Evolutionary conservation across 2,888 invertebrate genomes (phyloP).

Genomic region (Coecobrya sp.): DNA sequence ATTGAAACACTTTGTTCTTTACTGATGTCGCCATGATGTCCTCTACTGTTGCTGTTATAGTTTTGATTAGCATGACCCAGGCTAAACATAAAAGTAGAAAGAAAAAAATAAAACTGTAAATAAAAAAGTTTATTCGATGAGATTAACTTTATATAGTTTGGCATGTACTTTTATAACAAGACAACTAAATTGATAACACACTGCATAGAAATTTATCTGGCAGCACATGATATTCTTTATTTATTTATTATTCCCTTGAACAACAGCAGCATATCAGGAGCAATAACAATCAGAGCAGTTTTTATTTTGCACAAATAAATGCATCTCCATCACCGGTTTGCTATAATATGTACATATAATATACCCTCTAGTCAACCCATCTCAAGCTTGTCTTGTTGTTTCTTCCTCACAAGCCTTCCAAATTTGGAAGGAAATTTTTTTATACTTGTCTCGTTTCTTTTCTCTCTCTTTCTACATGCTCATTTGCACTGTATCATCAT

Average conservation of each 20-base stretch:
- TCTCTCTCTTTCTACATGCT: background rate
- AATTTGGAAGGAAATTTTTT: conserved; percentile 69
- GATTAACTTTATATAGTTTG: conserved; percentile 28
- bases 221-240: background rate
- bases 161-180: conserved; percentile 41
- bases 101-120: conserved; percentile 25
- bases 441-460: conserved; percentile 53
- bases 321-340: background rate
- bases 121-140: conserved; percentile 58
- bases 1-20: conserved; percentile 49
- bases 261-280: background rate
- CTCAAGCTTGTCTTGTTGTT: conserved; percentile 32
- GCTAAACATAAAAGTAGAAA: conserved; percentile 32
- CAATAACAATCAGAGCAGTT: conserved; percentile 49
- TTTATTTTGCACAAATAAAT: conserved; percentile 52
- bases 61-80: conserved; percentile 51
- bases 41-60: background rate
- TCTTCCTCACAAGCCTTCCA: conserved; percentile 43
- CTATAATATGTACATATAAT: background rate
- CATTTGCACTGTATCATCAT: conserved; percentile 34
- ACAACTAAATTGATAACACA: conserved; percentile 19
- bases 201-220: conserved; percentile 1
- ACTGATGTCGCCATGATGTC: background rate
- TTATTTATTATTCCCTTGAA: conserved; percentile 26
- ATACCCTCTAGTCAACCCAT: background rate